A percentile compares a stretch with the other conserved stretches of the same genome.
These are phyloP conservation scores for Pampus argenteus DNA, from an alignment of 2,797 vertebrate genomes.

Conservation along the genomic window DNA sequence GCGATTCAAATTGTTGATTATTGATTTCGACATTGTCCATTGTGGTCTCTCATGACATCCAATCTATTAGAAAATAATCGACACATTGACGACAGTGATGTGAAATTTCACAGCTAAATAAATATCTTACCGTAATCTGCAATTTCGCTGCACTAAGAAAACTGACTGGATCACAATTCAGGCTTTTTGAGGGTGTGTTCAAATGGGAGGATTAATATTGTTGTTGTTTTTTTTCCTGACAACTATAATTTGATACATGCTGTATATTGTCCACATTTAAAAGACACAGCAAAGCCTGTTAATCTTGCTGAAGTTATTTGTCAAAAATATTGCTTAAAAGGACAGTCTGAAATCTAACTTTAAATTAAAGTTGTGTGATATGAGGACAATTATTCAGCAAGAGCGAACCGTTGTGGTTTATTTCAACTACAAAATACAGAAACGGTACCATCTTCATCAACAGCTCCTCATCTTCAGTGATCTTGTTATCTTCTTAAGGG, in stretches of 20 bases:
- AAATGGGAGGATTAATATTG: background rate
- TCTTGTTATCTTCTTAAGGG: constrained; percentile 20
- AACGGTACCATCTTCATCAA: constrained; percentile 1
- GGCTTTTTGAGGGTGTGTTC: background rate
- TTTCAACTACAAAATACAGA: constrained; percentile 21
- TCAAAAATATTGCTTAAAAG: no score
- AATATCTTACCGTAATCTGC: constrained; percentile 29
- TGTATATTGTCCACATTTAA: background rate
- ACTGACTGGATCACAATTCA: background rate
- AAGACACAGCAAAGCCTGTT: background rate
- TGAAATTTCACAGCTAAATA: constrained; percentile 50
- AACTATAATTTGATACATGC: background rate
- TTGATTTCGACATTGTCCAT: constrained; percentile 31
- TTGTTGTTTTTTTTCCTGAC: background rate
- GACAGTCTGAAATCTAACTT: background rate
- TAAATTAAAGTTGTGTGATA: background rate
- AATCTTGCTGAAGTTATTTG: background rate
- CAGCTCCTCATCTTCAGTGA: constrained; percentile 29
- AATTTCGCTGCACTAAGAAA: constrained; percentile 21
- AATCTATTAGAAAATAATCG: constrained; percentile 39
- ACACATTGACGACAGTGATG: background rate
- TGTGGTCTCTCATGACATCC: constrained; percentile 40
- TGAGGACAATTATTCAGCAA: no score
- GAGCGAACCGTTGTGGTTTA: no score
- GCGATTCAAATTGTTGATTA: constrained; percentile 71